Evolutionary conservation across 2,888 invertebrate genomes (phyloP), one percentile per base, ranked within the genome.

Genomic region (Nowickia ferox): DNA sequence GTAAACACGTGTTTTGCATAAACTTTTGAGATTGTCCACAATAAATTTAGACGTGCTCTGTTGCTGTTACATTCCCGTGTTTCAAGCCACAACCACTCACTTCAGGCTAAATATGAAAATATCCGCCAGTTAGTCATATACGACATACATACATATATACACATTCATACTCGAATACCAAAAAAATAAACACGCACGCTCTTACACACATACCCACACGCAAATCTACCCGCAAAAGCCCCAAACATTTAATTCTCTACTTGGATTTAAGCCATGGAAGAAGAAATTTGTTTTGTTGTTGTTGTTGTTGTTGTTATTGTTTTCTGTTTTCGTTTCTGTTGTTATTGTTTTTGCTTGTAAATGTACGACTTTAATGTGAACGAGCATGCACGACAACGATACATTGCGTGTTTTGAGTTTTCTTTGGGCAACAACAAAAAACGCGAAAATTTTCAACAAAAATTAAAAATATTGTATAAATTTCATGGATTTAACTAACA

Each of bases 371-470:
- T 75, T 44, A 30, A 55, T 79, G 74, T 75, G 59, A 69, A 75
- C 86, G 80, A 84, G 86, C 84, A 74, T 72, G 81, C 87, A 79
- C 77, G 84, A 79, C 79, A 77, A 55, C 65, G 72, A 80, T 74
- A 69, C 84, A 86, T 88, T 88, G 88, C 87, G 87, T 88, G 88
- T 86, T 88, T 87, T 83, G 83, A 87, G 83, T 88, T 87, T 87
- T 86, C 85, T 86, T 87, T 83, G 77, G 77, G 48, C 84, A 85
- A 77, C 61, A 79, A 63, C 55, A 78, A 65, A 59, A 66, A 83
- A 77, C 76, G 65, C 72, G 61, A 81, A 81, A 74, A 74, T 75
- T 69, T 72, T 59, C 65, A 78, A 82, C 68, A 80, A 76, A 79
- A 79, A 66, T 63, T 42, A 22, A 82, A 72, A 59, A 48, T 63